phyloP scores from a whole-genome alignment of 92 coral and sea anemone species.

The Paragorgia papillata region DNA sequence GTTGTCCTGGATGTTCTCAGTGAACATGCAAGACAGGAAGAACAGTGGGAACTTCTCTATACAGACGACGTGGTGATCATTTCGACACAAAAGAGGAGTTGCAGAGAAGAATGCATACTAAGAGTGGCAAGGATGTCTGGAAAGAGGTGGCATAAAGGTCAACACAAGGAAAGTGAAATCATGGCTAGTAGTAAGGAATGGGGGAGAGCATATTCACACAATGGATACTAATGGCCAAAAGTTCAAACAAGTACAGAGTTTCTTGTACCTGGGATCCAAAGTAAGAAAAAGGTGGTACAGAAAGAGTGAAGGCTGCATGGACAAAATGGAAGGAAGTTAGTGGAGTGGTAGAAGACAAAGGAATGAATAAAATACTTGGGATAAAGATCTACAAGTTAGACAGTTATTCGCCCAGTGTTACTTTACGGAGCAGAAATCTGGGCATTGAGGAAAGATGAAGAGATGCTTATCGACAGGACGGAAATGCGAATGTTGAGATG shows the following conservation, averaged over 20 bases:
- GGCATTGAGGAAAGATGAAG: background rate
- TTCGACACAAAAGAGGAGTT: background rate
- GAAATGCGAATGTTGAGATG: constrained; percentile 26
- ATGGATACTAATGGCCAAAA: background rate
- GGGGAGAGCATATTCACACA: too few relatives aligned
- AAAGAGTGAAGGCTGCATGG: constrained; percentile 18
- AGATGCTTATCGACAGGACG: constrained; percentile 1
- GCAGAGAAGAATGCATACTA: background rate
- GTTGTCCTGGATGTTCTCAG: constrained; percentile 8
- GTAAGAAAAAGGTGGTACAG: constrained; percentile 2
- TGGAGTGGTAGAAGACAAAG: constrained; percentile 13
- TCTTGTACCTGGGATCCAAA: background rate
- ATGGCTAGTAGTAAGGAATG: background rate
- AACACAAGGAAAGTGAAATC: background rate
- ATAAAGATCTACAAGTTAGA: background rate
- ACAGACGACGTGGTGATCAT: constrained; percentile 2
- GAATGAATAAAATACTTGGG: background rate
- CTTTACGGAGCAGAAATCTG: constrained; percentile 22
- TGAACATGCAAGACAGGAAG: background rate
- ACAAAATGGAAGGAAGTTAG: background rate
- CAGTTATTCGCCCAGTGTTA: constrained; percentile 9
- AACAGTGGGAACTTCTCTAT: constrained; percentile 9
- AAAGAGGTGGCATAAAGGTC: background rate
- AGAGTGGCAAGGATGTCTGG: background rate
- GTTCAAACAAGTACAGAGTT: background rate